phyloP scores from a whole-genome alignment of 2,888 invertebrate species.

The Ornithoptera priamus region DNA sequence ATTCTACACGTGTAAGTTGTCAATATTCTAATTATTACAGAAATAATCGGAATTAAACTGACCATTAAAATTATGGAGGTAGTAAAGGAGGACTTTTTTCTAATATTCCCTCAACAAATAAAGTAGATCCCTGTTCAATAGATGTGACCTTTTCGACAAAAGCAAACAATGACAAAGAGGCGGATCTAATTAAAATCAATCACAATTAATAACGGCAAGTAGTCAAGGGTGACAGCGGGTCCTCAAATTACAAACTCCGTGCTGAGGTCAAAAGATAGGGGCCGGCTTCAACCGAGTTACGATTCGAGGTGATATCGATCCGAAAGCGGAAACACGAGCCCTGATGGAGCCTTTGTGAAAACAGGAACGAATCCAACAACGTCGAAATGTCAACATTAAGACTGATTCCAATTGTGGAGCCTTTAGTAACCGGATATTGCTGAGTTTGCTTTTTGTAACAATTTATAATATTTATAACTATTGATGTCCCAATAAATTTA shows the following conservation, averaged over 20 bases:
- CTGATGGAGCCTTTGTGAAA: constrained; percentile 17
- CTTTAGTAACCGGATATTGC: constrained; percentile 11
- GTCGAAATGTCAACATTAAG: constrained; percentile 7
- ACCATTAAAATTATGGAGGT: too few species aligned
- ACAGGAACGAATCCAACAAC: constrained; percentile 11
- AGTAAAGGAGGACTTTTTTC: too few species aligned
- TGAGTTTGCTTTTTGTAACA: not conserved
- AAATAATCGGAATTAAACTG: too few species aligned
- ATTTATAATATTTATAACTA: too few species aligned
- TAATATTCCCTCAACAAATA: too few species aligned
- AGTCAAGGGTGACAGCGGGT: constrained; percentile 1
- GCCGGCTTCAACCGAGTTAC: not conserved
- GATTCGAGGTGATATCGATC: constrained; percentile 15
- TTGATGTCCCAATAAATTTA: too few species aligned
- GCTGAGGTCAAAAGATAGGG: constrained; percentile 9
- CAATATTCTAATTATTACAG: too few species aligned
- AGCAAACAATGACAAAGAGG: not conserved
- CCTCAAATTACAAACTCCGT: constrained; percentile 3
- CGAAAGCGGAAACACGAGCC: constrained; percentile 7
- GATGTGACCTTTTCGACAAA: not conserved
- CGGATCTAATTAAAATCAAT: constrained; percentile 7
- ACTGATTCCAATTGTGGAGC: constrained; percentile 15
- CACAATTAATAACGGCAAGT: constrained; percentile 6
- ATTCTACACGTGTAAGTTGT: too few species aligned
- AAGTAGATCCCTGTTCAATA: too few species aligned